Evolutionary conservation across 1,140 invertebrate genomes (phyloP).

Genomic region (Oryzaephilus surinamensis): DNA sequence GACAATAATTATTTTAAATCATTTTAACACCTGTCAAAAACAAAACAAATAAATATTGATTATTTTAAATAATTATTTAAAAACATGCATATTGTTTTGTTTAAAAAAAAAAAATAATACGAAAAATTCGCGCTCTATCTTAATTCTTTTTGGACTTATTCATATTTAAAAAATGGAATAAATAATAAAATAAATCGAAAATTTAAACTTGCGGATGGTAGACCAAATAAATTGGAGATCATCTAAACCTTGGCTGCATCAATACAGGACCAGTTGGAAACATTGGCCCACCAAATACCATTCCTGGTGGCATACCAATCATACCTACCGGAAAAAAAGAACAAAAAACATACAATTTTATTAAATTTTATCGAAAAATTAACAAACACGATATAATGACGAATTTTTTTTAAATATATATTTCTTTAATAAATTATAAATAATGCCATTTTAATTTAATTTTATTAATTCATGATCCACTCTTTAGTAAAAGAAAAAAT

Average conservation of each 20-base stretch:
- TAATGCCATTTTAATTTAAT: slow-evolving; percentile 8
- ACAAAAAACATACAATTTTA: not conserved
- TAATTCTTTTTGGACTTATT: too few species aligned
- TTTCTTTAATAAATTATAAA: slow-evolving; percentile 6
- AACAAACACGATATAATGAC: too few species aligned
- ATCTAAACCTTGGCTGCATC: slow-evolving; percentile 70
- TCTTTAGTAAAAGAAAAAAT: slow-evolving; percentile 16
- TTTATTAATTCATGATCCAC: not conserved
- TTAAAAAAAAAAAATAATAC: slow-evolving; percentile 4
- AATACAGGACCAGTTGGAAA: slow-evolving; percentile 51
- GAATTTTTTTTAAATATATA: slow-evolving; percentile 3
- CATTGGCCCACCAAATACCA: slow-evolving; percentile 54
- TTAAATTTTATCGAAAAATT: too few species aligned
- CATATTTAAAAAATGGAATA: too few species aligned
- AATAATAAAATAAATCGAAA: slow-evolving; percentile 3
- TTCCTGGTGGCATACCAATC: slow-evolving; percentile 56
- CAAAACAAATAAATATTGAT: slow-evolving; percentile 12
- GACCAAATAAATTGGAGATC: slow-evolving; percentile 47
- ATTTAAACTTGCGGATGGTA: slow-evolving; percentile 34
- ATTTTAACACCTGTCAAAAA: slow-evolving; percentile 13
- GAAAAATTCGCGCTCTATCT: too few species aligned
- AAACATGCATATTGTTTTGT: slow-evolving; percentile 1
- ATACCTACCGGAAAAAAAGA: slow-evolving; percentile 44
- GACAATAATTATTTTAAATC: slow-evolving; percentile 2
- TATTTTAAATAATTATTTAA: slow-evolving; percentile 6